Conservation (phyloP, 1,140 invertebrate species). For the Drosophila tropicalis region DNA sequence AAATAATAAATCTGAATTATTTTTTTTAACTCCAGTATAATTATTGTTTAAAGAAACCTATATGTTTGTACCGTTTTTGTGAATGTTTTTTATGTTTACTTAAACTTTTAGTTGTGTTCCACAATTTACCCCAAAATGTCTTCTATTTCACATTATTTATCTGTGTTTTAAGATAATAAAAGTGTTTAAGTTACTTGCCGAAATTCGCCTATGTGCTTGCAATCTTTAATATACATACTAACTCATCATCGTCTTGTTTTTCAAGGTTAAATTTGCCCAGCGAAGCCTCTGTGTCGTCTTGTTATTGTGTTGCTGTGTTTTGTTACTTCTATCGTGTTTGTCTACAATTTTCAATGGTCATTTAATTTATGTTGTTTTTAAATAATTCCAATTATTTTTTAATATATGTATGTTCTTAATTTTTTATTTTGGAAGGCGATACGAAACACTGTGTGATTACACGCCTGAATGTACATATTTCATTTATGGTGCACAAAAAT, state of each 20-base stretch:
- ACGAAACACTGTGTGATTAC: background rate
- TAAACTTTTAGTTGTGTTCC: background rate
- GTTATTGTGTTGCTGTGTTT: slow-evolving; percentile 2
- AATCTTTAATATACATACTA: slow-evolving; percentile 5
- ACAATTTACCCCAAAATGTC: background rate
- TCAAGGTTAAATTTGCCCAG: background rate
- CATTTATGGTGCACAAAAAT: slow-evolving; percentile 5
- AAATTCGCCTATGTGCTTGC: background rate
- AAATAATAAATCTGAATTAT: slow-evolving; percentile 1
- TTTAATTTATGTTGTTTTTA: background rate
- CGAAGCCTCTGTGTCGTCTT: slow-evolving; percentile 1
- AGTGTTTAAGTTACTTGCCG: slow-evolving; percentile 3
- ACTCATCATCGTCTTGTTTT: slow-evolving; percentile 9
- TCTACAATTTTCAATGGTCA: background rate
- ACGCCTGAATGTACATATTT: background rate
- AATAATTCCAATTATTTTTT: slow-evolving; percentile 1
- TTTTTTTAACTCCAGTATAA: slow-evolving; percentile 4
- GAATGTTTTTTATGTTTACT: background rate
- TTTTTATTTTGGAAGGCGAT: slow-evolving; percentile 2
- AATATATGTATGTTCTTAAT: slow-evolving; percentile 3
- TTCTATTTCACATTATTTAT: slow-evolving; percentile 6
- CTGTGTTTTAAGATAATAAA: slow-evolving; percentile 1
- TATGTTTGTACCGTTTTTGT: slow-evolving; percentile 2
- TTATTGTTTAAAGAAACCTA: slow-evolving; percentile 6
- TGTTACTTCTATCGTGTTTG: slow-evolving; percentile 5